phyloP scores from a whole-genome alignment of 2,797 vertebrate species.

The Pteropus rufus region DNA sequence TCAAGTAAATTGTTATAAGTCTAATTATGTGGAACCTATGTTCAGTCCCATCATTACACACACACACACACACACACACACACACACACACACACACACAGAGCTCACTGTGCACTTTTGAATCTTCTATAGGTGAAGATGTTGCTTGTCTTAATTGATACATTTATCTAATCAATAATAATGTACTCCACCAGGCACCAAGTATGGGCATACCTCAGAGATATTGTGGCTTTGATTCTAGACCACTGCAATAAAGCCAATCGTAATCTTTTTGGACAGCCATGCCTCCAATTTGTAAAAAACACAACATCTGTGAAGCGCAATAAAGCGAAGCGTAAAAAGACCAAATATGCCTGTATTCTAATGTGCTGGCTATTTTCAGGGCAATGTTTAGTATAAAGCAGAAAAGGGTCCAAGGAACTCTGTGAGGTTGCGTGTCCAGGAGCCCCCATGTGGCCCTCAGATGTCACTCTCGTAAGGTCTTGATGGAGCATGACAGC shows the following conservation, averaged over 20 bases:
- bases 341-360: background rate
- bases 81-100: background rate
- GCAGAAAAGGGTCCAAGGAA: background rate
- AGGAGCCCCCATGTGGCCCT: background rate
- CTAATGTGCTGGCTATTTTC: background rate
- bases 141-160: background rate
- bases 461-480: background rate
- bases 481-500: slow-evolving; percentile 6
- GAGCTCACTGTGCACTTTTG: background rate
- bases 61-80: background rate
- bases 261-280: background rate
- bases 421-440: background rate
- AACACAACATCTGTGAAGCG: background rate
- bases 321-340: background rate
- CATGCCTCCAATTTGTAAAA: background rate
- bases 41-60: background rate
- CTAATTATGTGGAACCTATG: slow-evolving; percentile 1
- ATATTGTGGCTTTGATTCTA: background rate
- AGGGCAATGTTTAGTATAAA: background rate
- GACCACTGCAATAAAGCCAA: background rate
- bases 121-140: background rate
- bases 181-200: background rate
- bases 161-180: background rate
- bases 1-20: slow-evolving; percentile 3
- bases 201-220: background rate